Base-by-base conservation (phyloP, 2,888 invertebrate genomes). In the Drosophila acutilabella region DNA sequence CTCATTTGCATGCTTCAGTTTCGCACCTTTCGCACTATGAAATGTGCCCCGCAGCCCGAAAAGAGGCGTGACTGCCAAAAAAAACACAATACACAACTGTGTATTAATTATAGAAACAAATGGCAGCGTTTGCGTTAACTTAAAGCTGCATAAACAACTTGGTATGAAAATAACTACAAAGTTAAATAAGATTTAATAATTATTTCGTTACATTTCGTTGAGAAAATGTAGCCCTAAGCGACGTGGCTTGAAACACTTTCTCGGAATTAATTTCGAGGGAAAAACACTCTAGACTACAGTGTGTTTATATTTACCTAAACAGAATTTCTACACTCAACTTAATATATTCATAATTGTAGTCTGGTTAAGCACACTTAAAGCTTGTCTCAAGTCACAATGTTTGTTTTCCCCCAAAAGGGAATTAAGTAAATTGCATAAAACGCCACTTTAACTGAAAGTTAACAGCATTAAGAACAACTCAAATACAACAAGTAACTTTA, bases 341-440 rank as follows among this genome's bases (percentile, higher is more conserved):
- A 45, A 36, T 20, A 16, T n/a, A 7, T 26, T 30, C 4, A 16
- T 3, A 13, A 18, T 30, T 30, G 23, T 7, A n/a, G 16, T 18
- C 16, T 47, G 16, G 1, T 30, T 23, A 38, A 23, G 44, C 53
- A 10, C 18, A 14, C 26, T 14, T 50, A 38, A 6, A 48, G 18
- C 51, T 33, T 18, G 47, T 42, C 54, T 47, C 67, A 58, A 53
- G 56, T 58, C 30, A 52, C 33, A 56, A 61, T 33, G 48, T 58
- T 41, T 47, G 20, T 20, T 13, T 33, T 10, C 20, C 30, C 14
- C n/a, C 14, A 38, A 56, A 30, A 41, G 56, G 62, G 65, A 74
- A 72, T 86, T 88, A 71, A 80, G 71, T 62, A 73, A 81, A 76
- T 76, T 87, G 69, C 64, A 66, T 65, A 87, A 87, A 89, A 72